Base-by-base conservation (phyloP, 2,797 vertebrate species). In the Merluccius polli region DNA sequence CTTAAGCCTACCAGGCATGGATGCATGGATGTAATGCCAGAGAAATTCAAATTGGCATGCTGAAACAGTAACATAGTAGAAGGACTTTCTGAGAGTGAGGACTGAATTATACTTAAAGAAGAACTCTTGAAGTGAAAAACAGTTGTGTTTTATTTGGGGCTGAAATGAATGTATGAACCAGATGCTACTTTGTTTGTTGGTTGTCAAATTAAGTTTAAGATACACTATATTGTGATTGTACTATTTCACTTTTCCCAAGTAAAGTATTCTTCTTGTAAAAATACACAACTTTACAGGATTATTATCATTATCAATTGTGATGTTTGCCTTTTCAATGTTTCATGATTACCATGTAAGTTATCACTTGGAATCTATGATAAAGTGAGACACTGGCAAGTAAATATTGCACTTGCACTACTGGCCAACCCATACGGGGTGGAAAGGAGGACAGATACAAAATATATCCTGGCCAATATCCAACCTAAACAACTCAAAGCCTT, bases 391-490 rank as follows among this genome's bases (percentile, higher is more conserved):
- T 74, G 79, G 79, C 4, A 41, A 73, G 79, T 70, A 73, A 82
- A 78, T 78, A 52, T 1, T 52, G 48, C 11, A 11, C 48, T 85
- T 85, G 78, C 84, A 84, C 81, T 79, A 88, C 48, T 52, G 21
- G 81, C 72, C 70, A 77, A 86, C 80, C 85, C 83, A 83, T 76
- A 82, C 85, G 85, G 79, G 78, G 81, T 85, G 81, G 75, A 71
- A 80, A 80, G 77, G 80, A 81, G 83, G 84, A 9, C 48, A 52
- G 21, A n/a, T n/a, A 52, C n/a, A 52, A 87, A 87, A 87, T 75
- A 74, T 78, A 52, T 75, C 63, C 76, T 90, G 91, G 90, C 82
- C 74, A 52, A 70, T 8, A 75, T 84, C 90, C 90, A 92, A 92
- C 77, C 86, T 81, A 90, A 91, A 89, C 85, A 88, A 29, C 48